These are phyloP conservation scores for Acestrorhynchus altus DNA, from an alignment of 2,797 vertebrate genomes.

Conservation along the genomic window DNA sequence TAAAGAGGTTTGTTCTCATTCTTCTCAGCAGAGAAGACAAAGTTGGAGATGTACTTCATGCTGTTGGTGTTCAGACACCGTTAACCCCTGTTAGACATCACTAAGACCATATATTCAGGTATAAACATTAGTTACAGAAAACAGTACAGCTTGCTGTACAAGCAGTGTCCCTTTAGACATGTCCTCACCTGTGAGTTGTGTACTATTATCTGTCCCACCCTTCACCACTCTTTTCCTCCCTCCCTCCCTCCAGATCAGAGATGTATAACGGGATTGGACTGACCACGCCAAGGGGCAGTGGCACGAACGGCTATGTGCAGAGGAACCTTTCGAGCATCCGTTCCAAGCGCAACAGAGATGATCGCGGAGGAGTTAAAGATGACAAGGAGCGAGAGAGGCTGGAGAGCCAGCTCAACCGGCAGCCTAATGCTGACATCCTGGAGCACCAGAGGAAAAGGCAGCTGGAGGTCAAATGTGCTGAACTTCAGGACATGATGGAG, in stretches of 20 bases:
- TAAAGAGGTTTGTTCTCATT: too few relatives aligned
- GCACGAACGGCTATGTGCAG: constrained; percentile 94
- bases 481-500: constrained; percentile 96
- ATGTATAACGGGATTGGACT: constrained; percentile 97
- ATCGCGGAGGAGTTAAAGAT: constrained; percentile 79
- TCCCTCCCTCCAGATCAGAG: constrained; percentile 56
- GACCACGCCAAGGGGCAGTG: constrained; percentile 91
- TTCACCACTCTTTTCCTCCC: neutral
- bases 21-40: too few relatives aligned
- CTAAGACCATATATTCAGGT: too few relatives aligned
- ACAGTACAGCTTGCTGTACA: too few relatives aligned
- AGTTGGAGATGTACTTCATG: too few relatives aligned
- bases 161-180: neutral
- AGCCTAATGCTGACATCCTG: constrained; percentile 92
- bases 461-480: constrained; percentile 93
- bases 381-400: constrained; percentile 87
- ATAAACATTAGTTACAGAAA: neutral
- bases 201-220: too few relatives aligned
- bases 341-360: constrained; percentile 85
- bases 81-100: too few relatives aligned
- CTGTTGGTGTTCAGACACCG: too few relatives aligned
- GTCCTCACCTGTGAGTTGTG: neutral
- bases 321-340: constrained; percentile 91
- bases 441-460: constrained; percentile 94
- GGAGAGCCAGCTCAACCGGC: constrained; percentile 89